Evolutionary conservation across 2,888 invertebrate species (phyloP), one percentile per base, ranked within the genome.

Genomic region (Drosophila colorata): DNA sequence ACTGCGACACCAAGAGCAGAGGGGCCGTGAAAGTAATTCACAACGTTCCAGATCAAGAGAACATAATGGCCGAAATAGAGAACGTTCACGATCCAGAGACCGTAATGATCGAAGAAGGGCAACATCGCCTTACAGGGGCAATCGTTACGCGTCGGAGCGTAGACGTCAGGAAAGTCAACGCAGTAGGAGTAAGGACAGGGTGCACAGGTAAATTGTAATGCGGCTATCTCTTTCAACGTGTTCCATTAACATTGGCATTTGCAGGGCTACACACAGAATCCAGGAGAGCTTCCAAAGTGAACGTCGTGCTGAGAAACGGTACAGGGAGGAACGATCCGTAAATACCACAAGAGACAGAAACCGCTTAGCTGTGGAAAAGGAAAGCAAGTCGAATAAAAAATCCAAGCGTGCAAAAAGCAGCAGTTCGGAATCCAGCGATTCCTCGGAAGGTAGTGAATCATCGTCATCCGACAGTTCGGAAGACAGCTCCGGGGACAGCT

Each of bases 1-100:
- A 33, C 75, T 76, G 14, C 78, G 91, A 0, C 91, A 90, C 46
- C 76, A 74, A 14, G 75, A 85, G 14, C 88, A 84, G 18, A 74
- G 55, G 1, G 68, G 67, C 3, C 66, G 60, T 1, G 69, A 81
- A 5, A 38, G 51, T 20, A 47, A 55, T 9, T 13, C 3, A 2
- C 53, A 47, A 7, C 55, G 73, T 13, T 74, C 78, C 43, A 61
- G 43, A 20, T 69, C 76, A 8, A 78, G 69, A 14, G 77, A 66
- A 23, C 7, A 35, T 9, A 41, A 41, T 49, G 1, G 13, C 43
- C 16, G 74, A 47, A 13, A 46, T 16, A 33, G 8, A 9, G 71
- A 70, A 8, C 47, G 35, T 40, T 55, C 69, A 0, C 37, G 52
- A 20, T 66, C 75, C 2, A 52, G 28, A 6, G 46, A 59, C 9